Evolutionary conservation across 2,797 vertebrate species (phyloP), one percentile per base, ranked within the genome.

Genomic region (Malurus leucopterus): DNA sequence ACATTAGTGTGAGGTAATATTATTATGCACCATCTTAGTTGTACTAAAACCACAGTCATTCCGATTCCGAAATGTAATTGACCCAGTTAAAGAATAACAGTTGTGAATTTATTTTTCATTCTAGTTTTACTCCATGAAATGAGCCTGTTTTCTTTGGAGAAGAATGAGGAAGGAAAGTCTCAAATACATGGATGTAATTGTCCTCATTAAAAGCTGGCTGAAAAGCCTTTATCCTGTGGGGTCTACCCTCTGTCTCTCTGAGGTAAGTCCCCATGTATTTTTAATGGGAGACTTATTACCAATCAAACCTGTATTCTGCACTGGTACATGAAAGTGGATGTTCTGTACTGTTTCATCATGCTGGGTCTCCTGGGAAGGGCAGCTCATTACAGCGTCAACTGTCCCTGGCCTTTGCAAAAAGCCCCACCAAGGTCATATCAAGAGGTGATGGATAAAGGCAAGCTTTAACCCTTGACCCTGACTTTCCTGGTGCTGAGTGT

Each of bases 391-490:
- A 0, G 87, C 61, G 0, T 95, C 94, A 93, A 93, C 89, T 91
- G 85, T 93, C 93, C 88, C 86, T 95, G 92, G 83, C 89, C 93
- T 93, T 94, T 95, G 87, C 87, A 92, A 86, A 91, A 68, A 50
- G 63, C 73, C 74, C 71, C 53, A 88, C 92, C 90, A 95, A 93
- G 93, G 94, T 95, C 92, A 82, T 73, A 81, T 81, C 71, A 61
- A 64, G 87, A 89, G 79, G 87, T 95, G 93, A 95, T 94, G 93
- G 91, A 95, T 93, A 95, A 94, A 95, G 89, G 86, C 63, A 1
- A 88, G 89, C 34, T 94, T 95, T 95, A 95, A 93, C 95, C 95
- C 85, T 88, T 95, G 95, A 94, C 94, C 95, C 86, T 94, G 87
- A 87, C 82, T 81, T 95, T 89, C 77, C 90, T 86, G 74, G 87